phyloP scores from a whole-genome alignment of 2,113 vertebrate species.

The Hippocampus abdominalis region DNA sequence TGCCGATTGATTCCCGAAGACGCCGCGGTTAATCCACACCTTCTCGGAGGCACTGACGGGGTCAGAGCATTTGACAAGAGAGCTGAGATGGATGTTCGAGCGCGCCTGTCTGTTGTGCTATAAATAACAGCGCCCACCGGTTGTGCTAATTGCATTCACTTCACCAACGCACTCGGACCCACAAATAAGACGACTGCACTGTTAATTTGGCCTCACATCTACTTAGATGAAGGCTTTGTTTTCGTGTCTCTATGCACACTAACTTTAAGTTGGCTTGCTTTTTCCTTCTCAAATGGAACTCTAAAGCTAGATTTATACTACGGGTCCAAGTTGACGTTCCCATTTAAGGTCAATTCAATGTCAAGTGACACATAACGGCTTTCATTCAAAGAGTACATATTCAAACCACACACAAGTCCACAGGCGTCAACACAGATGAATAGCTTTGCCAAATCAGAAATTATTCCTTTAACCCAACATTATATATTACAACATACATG shows the following conservation, averaged over 20 bases:
- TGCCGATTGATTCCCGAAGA: constrained; percentile 54
- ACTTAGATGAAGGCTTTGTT: neutral
- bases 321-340: no score
- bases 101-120: neutral
- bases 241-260: neutral
- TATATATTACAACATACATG: no score
- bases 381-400: no score
- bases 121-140: constrained; percentile 22
- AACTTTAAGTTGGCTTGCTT: neutral
- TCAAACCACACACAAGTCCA: no score
- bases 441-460: no score
- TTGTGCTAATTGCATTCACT: constrained; percentile 44
- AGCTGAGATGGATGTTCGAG: constrained; percentile 19
- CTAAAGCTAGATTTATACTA: neutral
- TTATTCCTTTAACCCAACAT: no score
- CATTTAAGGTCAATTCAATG: no score
- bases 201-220: constrained; percentile 24
- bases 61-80: constrained; percentile 18
- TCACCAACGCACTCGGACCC: constrained; percentile 12
- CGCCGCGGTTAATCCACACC: constrained; percentile 49
- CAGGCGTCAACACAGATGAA: no score
- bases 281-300: neutral
- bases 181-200: constrained; percentile 11
- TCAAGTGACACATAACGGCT: no score
- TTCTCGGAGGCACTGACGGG: constrained; percentile 40